Percentiles rank a stretch among this genome's conserved stretches.
These are phyloP conservation scores for Heliothis subflexa DNA, from an alignment of 1,140 invertebrate genomes.

Conservation along the genomic window DNA sequence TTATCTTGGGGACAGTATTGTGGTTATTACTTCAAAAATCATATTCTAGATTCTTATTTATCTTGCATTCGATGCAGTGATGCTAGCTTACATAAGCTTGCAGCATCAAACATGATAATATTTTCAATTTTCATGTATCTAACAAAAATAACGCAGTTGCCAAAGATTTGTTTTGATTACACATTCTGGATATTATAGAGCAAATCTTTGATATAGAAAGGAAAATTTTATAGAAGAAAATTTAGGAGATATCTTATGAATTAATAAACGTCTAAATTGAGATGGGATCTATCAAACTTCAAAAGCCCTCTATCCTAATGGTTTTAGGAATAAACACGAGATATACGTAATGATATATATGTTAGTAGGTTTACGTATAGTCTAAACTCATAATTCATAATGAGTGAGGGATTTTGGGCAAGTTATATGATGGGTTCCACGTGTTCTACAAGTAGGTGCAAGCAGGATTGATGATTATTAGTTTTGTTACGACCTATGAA, in stretches of 20 bases:
- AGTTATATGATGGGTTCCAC: background rate
- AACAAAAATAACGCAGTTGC: slow-evolving; percentile 23
- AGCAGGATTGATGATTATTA: background rate
- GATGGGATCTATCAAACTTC: slow-evolving; percentile 1
- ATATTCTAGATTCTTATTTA: background rate
- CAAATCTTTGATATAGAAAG: background rate
- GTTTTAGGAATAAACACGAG: slow-evolving; percentile 19
- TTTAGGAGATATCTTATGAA: background rate
- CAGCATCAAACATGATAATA: background rate
- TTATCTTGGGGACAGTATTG: slow-evolving; percentile 15
- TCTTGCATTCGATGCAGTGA: background rate
- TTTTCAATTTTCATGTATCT: background rate
- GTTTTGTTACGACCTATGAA: no score
- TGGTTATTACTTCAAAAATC: background rate
- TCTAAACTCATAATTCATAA: slow-evolving; percentile 6
- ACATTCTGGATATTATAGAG: background rate
- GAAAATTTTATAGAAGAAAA: background rate
- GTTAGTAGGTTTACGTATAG: background rate
- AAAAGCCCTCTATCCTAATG: slow-evolving; percentile 22
- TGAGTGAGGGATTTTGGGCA: background rate
- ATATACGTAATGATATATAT: background rate
- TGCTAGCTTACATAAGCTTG: background rate
- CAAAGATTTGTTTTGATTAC: slow-evolving; percentile 20
- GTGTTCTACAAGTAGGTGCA: background rate
- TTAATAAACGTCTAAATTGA: background rate